A percentile compares a stretch with the other conserved stretches of the same genome.
Evolutionary conservation across 2,888 invertebrate genomes (phyloP).

Genomic region (Myopa tessellatipennis): DNA sequence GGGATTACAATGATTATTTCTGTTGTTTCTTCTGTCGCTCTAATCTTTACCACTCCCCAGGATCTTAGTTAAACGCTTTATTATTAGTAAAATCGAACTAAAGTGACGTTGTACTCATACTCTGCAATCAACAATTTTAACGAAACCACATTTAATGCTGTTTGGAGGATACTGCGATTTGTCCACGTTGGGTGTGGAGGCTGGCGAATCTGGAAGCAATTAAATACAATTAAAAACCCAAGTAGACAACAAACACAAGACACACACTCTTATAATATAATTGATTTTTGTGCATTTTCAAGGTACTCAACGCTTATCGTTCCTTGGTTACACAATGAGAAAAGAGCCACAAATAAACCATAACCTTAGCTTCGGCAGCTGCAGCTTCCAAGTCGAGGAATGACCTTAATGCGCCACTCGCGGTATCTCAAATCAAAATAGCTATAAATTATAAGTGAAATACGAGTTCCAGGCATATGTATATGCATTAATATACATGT

Average conservation of each 20-base stretch:
- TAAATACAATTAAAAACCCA: neutral
- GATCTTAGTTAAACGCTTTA: too few relatives aligned
- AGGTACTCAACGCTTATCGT: neutral
- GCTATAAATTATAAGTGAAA: slow-evolving; percentile 42
- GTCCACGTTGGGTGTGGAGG: neutral
- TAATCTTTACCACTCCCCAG: too few relatives aligned
- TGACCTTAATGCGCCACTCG: slow-evolving; percentile 27
- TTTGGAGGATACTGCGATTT: too few relatives aligned
- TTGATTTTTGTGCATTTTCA: slow-evolving; percentile 16
- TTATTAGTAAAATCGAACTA: too few relatives aligned
- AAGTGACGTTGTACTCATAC: too few relatives aligned
- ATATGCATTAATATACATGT: neutral
- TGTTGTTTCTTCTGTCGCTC: too few relatives aligned
- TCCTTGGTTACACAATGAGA: neutral
- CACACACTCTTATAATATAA: neutral
- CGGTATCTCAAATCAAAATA: slow-evolving; percentile 37
- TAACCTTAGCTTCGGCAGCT: slow-evolving; percentile 34
- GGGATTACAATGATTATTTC: too few relatives aligned
- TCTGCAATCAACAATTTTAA: too few relatives aligned
- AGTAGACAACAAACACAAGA: neutral
- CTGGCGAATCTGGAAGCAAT: neutral
- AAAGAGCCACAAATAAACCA: slow-evolving; percentile 11
- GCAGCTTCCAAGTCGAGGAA: slow-evolving; percentile 32
- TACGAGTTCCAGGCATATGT: slow-evolving; percentile 13
- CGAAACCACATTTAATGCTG: too few relatives aligned